Percentiles rank a stretch among this genome's conserved stretches.
phyloP scores from a whole-genome alignment of 2,113 vertebrate genomes.

The Onychostoma macrolepis region DNA sequence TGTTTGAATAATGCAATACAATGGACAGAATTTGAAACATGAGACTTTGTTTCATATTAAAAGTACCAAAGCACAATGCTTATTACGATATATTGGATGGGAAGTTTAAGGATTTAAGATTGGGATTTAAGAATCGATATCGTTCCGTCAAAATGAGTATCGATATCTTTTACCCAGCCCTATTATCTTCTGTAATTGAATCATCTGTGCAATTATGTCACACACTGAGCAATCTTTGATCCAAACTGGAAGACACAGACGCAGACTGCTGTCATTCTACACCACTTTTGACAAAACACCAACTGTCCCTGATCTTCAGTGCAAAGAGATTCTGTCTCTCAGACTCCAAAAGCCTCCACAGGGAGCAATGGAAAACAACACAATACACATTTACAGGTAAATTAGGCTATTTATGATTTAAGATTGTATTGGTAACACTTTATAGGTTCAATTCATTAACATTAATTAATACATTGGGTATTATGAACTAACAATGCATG shows the following conservation, averaged over 20 bases:
- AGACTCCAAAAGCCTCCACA: background rate
- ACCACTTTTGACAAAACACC: slow-evolving; percentile 37
- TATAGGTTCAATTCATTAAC: background rate
- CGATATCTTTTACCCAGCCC: too few species aligned
- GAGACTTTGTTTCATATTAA: too few species aligned
- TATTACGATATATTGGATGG: too few species aligned
- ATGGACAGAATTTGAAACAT: too few species aligned
- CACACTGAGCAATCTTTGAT: background rate
- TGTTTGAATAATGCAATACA: too few species aligned
- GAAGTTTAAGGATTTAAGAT: too few species aligned
- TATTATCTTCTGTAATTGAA: background rate
- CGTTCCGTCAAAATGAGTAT: too few species aligned
- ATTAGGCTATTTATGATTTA: background rate
- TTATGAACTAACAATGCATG: background rate
- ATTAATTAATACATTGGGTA: background rate
- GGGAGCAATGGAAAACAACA: background rate
- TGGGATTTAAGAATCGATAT: too few species aligned
- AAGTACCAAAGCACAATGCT: too few species aligned
- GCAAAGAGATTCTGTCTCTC: slow-evolving; percentile 9
- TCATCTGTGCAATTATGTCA: background rate
- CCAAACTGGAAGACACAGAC: background rate
- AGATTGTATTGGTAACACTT: background rate
- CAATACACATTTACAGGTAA: background rate
- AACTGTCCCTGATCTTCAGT: slow-evolving; percentile 22
- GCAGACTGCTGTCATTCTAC: slow-evolving; percentile 35